Evolutionary conservation across 2,888 invertebrate species (phyloP), one percentile per base, ranked within the genome.

Genomic region (Pristionchus exspectatus): DNA sequence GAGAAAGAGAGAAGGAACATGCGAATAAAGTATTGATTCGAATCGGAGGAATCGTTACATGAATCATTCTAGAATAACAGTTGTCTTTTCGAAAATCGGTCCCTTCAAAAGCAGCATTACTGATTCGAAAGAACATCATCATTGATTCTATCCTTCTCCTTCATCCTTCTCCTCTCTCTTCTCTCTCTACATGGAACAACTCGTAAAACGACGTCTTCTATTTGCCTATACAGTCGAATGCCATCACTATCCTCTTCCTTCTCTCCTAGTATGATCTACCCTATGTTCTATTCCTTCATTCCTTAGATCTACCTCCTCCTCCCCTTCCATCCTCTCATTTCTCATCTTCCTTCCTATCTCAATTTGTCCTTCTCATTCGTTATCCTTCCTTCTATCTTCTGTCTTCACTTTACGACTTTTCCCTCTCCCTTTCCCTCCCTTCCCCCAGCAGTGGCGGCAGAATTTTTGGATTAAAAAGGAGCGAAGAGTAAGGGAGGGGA

Each of bases 391-490:
- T 27, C 87, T 72, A 54, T 87, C 74, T 87, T 69, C 56, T 69
- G n/a, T 21, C 69, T 27, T 21, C 87, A 12, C 54, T 74, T 87
- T 56, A 54, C 87, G 30, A 27, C 54, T 30, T 27, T 33, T 56
- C 33, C 14, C 72, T 30, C 54, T 33, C 38, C 38, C 38, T 38
- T 38, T 38, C 38, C 38, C 38, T 38, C 27, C 38, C 33, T 66
- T 27, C 87, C 44, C 27, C 44, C 10, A n/a, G 12, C 24, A 9
- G 16, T 59, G 87, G 12, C 86, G 69, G 38, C 87, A 87, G 87
- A 69, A 87, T 87, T 87, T 87, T 87, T 87, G 87, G 87, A 87
- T 87, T 87, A 87, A 87, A 87, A 87, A 87, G 87, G 87, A 66
- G 74, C 30, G 69, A 30, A 87, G 54, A 69, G 74, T 18, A 66